phyloP scores from a whole-genome alignment of 2,888 invertebrate genomes.

The Daptonema setosum region DNA sequence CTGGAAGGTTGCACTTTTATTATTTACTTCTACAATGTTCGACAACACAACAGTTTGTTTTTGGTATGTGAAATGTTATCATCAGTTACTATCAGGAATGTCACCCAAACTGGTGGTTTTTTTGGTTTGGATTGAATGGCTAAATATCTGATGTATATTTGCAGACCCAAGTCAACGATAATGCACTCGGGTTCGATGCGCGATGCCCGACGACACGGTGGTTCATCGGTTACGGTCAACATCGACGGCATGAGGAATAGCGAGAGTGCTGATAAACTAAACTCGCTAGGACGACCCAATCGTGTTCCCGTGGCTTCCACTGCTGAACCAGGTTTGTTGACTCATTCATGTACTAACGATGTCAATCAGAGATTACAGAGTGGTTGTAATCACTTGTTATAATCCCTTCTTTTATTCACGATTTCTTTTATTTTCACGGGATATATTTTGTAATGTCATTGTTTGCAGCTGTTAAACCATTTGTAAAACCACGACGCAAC shows the following conservation, averaged over 20 bases:
- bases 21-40: too few relatives aligned
- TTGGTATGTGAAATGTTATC: too few relatives aligned
- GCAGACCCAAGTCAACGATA: neutral
- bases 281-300: neutral
- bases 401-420: neutral
- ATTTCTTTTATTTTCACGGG: neutral
- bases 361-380: too few relatives aligned
- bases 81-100: too few relatives aligned
- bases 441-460: too few relatives aligned
- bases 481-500: conserved; percentile 88
- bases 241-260: neutral
- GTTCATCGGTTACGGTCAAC: neutral
- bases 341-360: too few relatives aligned
- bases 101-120: too few relatives aligned
- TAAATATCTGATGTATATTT: too few relatives aligned
- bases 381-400: too few relatives aligned
- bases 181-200: neutral
- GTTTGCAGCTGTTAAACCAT: conserved; percentile 66
- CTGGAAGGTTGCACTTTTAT: too few relatives aligned
- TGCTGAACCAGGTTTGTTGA: neutral
- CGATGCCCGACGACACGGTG: neutral
- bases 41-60: too few relatives aligned
- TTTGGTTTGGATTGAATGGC: too few relatives aligned
- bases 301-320: neutral
- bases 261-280: neutral